phyloP scores from a whole-genome alignment of 2,888 invertebrate genomes.

The Endotricha flammealis region DNA sequence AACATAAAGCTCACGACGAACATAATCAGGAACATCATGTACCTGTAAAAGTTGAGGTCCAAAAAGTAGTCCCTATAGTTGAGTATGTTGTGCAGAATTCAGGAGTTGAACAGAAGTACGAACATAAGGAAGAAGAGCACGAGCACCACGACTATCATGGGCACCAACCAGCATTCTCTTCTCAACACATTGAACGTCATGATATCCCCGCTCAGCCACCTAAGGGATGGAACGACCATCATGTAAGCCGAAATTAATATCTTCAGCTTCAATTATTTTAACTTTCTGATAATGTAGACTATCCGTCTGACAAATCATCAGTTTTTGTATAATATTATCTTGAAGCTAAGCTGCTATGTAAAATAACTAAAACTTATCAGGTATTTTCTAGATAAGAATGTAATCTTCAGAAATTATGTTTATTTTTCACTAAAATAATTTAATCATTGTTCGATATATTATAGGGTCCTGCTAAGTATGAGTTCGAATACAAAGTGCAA shows the following conservation, averaged over 20 bases:
- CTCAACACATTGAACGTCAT: constrained; percentile 33
- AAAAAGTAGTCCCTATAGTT: constrained; percentile 6
- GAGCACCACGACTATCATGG: background rate
- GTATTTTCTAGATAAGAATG: no score
- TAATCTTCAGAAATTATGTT: no score
- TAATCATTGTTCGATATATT: no score
- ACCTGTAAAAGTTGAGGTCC: background rate
- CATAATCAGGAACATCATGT: constrained; percentile 9
- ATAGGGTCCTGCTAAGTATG: constrained; percentile 56
- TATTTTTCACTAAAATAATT: no score
- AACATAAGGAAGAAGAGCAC: no score
- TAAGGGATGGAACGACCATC: constrained; percentile 15
- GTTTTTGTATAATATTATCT: no score
- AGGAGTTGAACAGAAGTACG: background rate
- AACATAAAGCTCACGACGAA: background rate
- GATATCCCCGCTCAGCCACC: constrained; percentile 21
- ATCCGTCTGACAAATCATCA: no score
- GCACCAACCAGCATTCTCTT: constrained; percentile 11
- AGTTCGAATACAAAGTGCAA: constrained; percentile 61
- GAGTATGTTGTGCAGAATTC: background rate
- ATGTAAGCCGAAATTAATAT: no score
- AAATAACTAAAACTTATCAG: no score
- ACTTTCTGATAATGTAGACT: no score
- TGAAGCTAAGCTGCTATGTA: no score
- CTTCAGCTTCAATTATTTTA: no score